Conservation (phyloP, 2,888 invertebrate genomes). For the Phoronis australis region DNA sequence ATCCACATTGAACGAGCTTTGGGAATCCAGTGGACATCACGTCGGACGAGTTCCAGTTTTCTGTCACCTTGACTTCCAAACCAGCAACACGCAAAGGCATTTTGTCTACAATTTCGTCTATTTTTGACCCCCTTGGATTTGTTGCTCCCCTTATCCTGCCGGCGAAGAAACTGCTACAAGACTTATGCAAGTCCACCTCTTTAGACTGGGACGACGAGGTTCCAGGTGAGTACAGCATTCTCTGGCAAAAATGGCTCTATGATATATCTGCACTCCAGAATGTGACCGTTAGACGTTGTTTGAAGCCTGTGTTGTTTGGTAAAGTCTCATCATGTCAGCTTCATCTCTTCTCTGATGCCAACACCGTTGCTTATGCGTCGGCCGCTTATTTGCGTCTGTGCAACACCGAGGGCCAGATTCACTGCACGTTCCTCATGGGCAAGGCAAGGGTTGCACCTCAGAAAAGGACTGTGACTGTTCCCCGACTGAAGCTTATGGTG, state of each 20-base stretch:
- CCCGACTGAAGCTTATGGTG: not conserved
- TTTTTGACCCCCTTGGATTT: constrained; percentile 8
- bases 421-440: not conserved
- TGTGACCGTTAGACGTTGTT: constrained; percentile 1
- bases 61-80: not conserved
- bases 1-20: not conserved
- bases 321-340: not conserved
- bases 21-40: constrained; percentile 3
- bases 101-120: not conserved
- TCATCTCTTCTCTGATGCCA: constrained; percentile 1
- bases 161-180: constrained; percentile 5
- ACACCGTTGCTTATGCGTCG: not conserved
- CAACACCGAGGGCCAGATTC: not conserved
- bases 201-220: constrained; percentile 3
- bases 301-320: not conserved
- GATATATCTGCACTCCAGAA: not conserved
- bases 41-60: constrained; percentile 1
- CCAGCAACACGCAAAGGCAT: constrained; percentile 3
- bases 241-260: constrained; percentile 1
- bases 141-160: constrained; percentile 3
- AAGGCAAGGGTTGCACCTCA: constrained; percentile 2
- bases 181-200: not conserved
- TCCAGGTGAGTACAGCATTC: not conserved
- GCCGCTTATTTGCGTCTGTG: not conserved
- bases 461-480: not conserved